Base-by-base conservation (phyloP, 2,797 vertebrate species). In the Leptodactylus fallax region DNA sequence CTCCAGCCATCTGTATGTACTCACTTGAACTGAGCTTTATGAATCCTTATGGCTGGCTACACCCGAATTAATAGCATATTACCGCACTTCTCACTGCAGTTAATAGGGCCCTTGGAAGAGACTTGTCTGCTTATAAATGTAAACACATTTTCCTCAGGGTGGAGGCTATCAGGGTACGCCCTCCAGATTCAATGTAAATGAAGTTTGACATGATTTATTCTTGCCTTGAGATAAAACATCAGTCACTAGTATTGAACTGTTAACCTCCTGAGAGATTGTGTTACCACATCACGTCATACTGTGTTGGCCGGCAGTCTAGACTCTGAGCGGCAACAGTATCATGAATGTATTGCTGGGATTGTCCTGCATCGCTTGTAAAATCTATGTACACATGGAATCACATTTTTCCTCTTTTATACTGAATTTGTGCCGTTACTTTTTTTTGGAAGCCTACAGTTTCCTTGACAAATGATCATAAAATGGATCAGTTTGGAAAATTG, bases 111-210 rank as follows among this genome's bases (percentile, higher is more conserved):
- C 49, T 87, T 87, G 80, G 80, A 78, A 78, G 80, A 78, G 55
- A 47, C 49, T 76, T 63, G 71, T 45, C 71, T 78, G 65, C 27
- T 17, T 76, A 83, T 87, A 83, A 83, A 76, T 76, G 69, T 81
- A 82, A 87, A 87, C 53, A 82, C 79, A 87, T 82, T 82, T 82
- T 82, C 79, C 69, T 87, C 51, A 63, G 72, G 86, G 72, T 67
- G 60, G 80, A 87, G 80, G 71, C 47, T 7, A 81, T 80, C 45
- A 76, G 65, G 65, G 65, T 74, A 87, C 65, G 25, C 76, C 61
- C 76, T 56, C 78, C 47, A 71, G 61, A 86, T 63, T 79, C 23
- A 80, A 87, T 80, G 85, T 87, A 87, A 80, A 72, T 58, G 27
- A 80, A 72, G 67, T 69, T 74, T 81, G 27, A 61, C 55, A 58